phyloP scores from a whole-genome alignment of 2,888 invertebrate species.

The Axea sp. region DNA sequence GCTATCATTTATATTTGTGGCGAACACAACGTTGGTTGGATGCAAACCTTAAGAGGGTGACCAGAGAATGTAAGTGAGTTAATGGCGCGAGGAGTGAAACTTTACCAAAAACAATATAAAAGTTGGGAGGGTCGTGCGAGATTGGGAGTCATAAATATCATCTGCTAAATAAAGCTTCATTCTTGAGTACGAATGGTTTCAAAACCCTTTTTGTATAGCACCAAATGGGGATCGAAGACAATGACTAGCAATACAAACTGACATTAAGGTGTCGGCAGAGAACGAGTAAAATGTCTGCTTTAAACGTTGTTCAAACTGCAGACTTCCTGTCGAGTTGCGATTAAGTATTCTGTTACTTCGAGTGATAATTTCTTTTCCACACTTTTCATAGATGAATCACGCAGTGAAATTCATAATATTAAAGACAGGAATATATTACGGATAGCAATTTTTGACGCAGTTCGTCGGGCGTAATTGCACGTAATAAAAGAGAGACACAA shows the following conservation, averaged over 20 bases:
- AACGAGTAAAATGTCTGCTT: slow-evolving; percentile 46
- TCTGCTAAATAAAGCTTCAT: slow-evolving; percentile 78
- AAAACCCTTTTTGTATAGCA: slow-evolving; percentile 71
- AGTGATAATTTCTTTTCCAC: slow-evolving; percentile 1
- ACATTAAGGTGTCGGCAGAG: slow-evolving; percentile 72
- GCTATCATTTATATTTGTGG: too few relatives aligned
- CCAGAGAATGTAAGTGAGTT: slow-evolving; percentile 17
- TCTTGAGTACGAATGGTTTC: slow-evolving; percentile 70
- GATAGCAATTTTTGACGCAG: too few relatives aligned
- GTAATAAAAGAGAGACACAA: too few relatives aligned
- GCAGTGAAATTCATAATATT: too few relatives aligned
- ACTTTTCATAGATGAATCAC: too few relatives aligned
- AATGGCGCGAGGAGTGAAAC: slow-evolving; percentile 65
- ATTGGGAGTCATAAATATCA: slow-evolving; percentile 79
- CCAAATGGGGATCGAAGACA: slow-evolving; percentile 69
- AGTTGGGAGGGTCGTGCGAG: slow-evolving; percentile 69
- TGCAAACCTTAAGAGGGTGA: background rate
- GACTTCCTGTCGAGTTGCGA: slow-evolving; percentile 51
- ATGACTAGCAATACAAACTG: slow-evolving; percentile 72
- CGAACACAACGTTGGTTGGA: too few relatives aligned
- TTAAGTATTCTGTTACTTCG: slow-evolving; percentile 44
- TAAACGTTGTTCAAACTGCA: slow-evolving; percentile 56
- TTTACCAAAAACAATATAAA: slow-evolving; percentile 75
- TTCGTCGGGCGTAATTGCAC: too few relatives aligned
- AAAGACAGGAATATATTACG: too few relatives aligned